Percentiles rank a stretch among this genome's conserved stretches.
Evolutionary conservation across 2,797 vertebrate genomes (phyloP).

Genomic region (Salmo trutta): DNA sequence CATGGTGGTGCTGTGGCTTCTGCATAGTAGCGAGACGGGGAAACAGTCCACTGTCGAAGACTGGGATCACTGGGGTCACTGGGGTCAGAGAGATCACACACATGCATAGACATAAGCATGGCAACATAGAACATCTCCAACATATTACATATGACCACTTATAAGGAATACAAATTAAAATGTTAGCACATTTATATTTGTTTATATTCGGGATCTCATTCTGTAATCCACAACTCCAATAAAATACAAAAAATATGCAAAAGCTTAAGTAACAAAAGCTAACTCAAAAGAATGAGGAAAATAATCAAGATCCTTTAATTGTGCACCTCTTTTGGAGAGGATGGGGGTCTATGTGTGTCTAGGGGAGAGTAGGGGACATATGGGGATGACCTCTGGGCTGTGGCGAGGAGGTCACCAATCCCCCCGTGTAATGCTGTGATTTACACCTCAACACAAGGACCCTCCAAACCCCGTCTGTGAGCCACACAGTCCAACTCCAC

Average conservation of each 20-base stretch:
- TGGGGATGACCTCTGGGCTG: constrained; percentile 31
- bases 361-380: constrained; percentile 30
- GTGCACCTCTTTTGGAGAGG: background rate
- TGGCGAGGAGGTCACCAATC: constrained; percentile 54
- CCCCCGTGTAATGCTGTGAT: constrained; percentile 53
- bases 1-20: constrained; percentile 55
- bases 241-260: background rate
- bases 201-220: background rate
- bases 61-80: constrained; percentile 52
- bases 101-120: background rate
- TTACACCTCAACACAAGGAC: constrained; percentile 53
- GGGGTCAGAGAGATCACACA: constrained; percentile 43
- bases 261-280: background rate
- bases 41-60: constrained; percentile 32
- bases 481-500: constrained; percentile 41
- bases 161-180: background rate
- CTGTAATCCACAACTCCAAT: background rate
- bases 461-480: constrained; percentile 43
- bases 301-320: background rate
- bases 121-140: constrained; percentile 6
- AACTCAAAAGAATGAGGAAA: background rate
- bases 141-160: background rate
- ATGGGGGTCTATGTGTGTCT: background rate
- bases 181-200: background rate
- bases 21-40: constrained; percentile 53